Conservation (phyloP, 2,888 invertebrate genomes). For the Sarcophaga caerulescens region DNA sequence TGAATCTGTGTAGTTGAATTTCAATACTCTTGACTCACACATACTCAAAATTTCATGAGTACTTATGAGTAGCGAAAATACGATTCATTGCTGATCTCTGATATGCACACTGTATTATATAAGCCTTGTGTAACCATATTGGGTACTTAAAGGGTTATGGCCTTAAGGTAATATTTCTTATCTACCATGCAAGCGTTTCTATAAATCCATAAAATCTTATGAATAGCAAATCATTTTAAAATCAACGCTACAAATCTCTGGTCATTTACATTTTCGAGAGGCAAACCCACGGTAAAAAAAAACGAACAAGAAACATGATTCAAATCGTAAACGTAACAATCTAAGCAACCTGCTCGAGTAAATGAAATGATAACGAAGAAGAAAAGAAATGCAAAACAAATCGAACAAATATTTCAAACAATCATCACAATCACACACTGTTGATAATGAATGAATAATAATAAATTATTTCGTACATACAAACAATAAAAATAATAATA, state of each 20-base stretch:
- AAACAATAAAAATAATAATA: constrained; percentile 3
- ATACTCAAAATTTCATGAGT: too few species aligned
- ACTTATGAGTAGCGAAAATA: too few species aligned
- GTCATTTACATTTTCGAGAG: constrained; percentile 51
- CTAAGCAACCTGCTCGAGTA: constrained; percentile 23
- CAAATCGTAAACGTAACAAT: neutral
- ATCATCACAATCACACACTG: constrained; percentile 12
- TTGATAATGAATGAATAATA: neutral
- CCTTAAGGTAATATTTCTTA: constrained; percentile 22
- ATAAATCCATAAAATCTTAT: neutral
- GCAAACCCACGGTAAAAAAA: constrained; percentile 12
- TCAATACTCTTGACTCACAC: too few species aligned
- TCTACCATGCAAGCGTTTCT: neutral
- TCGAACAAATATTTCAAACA: neutral
- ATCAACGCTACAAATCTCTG: constrained; percentile 18
- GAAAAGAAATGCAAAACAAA: too few species aligned
- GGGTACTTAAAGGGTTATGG: too few species aligned
- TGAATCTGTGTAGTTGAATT: too few species aligned
- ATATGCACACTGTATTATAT: too few species aligned
- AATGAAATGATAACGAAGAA: constrained; percentile 10
- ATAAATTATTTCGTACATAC: too few species aligned
- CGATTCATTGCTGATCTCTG: too few species aligned
- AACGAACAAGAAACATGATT: neutral
- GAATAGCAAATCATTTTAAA: too few species aligned
- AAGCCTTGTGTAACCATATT: too few species aligned